These are phyloP conservation scores for Microtus ochrogaster DNA, from an alignment of 2,113 vertebrate genomes.

Conservation along the genomic window DNA sequence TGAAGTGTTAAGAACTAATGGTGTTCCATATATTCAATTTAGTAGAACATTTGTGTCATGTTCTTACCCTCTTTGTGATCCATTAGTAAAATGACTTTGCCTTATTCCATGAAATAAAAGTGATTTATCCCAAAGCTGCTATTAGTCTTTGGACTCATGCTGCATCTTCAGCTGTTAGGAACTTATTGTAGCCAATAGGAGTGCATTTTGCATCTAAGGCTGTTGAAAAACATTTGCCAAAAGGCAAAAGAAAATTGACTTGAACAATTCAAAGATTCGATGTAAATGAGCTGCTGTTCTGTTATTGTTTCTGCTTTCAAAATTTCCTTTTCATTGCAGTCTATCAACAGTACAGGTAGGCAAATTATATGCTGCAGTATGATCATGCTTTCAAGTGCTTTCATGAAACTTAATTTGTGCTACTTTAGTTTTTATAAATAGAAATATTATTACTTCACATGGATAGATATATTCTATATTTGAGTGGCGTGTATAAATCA, in stretches of 20 bases:
- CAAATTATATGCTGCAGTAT: background rate
- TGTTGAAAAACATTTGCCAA: constrained; percentile 54
- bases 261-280: constrained; percentile 61
- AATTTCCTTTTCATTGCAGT: background rate
- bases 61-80: constrained; percentile 58
- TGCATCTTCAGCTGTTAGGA: constrained; percentile 77
- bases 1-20: constrained; percentile 63
- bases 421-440: background rate
- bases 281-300: constrained; percentile 73
- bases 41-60: constrained; percentile 66
- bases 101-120: constrained; percentile 75
- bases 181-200: constrained; percentile 59
- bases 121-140: constrained; percentile 74
- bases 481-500: background rate
- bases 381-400: background rate
- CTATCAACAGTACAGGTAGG: constrained; percentile 39
- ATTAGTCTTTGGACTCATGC: constrained; percentile 69
- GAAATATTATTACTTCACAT: constrained; percentile 7
- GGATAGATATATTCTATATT: background rate
- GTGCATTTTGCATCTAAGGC: constrained; percentile 51
- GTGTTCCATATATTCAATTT: background rate
- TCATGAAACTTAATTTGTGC: background rate
- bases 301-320: constrained; percentile 50
- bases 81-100: constrained; percentile 74
- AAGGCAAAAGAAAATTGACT: constrained; percentile 79